phyloP scores from a whole-genome alignment of 1,140 invertebrate species.

The Drosophila busckii region DNA sequence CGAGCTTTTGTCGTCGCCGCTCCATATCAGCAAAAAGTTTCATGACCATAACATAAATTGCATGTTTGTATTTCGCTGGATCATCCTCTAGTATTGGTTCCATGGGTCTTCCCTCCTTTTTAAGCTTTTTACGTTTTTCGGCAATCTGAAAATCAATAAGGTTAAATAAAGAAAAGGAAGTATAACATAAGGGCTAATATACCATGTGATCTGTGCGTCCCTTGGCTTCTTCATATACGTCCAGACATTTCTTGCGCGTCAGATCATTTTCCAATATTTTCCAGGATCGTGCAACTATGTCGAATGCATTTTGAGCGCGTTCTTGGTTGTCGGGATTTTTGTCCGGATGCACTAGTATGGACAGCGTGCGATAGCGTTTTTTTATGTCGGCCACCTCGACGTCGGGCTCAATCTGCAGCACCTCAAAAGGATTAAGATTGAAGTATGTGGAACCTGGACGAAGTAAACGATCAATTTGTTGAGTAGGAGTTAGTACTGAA shows the following conservation, averaged over 20 bases:
- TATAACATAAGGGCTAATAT: no score
- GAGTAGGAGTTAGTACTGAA: conserved; percentile 89
- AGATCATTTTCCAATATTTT: conserved; percentile 97
- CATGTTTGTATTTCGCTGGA: conserved; percentile 93
- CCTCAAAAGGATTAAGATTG: conserved; percentile 97
- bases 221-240: conserved; percentile 98
- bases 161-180: neutral
- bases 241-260: conserved; percentile 94
- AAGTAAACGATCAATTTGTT: conserved; percentile 95
- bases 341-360: conserved; percentile 96
- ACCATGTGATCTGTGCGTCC: conserved; percentile 96
- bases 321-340: conserved; percentile 92
- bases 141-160: conserved; percentile 84
- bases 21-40: conserved; percentile 99
- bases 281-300: conserved; percentile 97
- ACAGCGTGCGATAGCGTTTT: conserved; percentile 97
- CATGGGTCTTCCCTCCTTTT: conserved; percentile 91
- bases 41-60: conserved; percentile 98
- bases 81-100: conserved; percentile 96
- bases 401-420: conserved; percentile 96
- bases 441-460: conserved; percentile 97
- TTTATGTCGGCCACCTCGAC: conserved; percentile 94
- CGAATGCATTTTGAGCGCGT: conserved; percentile 95
- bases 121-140: conserved; percentile 96
- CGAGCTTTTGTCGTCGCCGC: conserved; percentile 89